Evolutionary conservation across 1,140 invertebrate species (phyloP).

Genomic region (Cydia fagiglandana): DNA sequence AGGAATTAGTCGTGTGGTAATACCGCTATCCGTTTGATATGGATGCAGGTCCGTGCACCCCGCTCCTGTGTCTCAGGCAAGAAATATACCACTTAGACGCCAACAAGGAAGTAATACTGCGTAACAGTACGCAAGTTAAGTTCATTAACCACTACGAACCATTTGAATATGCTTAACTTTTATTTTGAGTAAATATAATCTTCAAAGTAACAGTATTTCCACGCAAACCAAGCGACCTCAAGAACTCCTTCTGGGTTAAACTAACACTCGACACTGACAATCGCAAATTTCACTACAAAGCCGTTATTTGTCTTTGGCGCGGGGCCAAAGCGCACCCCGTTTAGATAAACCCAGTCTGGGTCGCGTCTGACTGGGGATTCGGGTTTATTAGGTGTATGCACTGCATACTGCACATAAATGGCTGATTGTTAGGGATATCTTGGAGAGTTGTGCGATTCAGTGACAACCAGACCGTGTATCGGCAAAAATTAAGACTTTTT

Average conservation of each 20-base stretch:
- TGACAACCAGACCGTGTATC: too few relatives aligned
- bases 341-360: slow-evolving; percentile 2
- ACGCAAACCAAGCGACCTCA: not conserved
- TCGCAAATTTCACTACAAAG: slow-evolving; percentile 9
- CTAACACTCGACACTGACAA: not conserved
- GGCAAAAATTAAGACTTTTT: too few relatives aligned
- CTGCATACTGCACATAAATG: not conserved
- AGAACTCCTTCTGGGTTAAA: not conserved
- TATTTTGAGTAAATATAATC: too few relatives aligned
- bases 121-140: too few relatives aligned
- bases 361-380: not conserved
- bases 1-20: too few relatives aligned
- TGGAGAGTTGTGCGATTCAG: not conserved
- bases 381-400: not conserved
- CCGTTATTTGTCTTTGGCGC: not conserved
- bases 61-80: too few relatives aligned
- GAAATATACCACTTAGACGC: too few relatives aligned
- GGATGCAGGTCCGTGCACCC: too few relatives aligned
- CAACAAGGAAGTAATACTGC: too few relatives aligned
- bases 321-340: not conserved
- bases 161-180: too few relatives aligned
- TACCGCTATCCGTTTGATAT: too few relatives aligned
- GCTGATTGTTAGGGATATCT: not conserved
- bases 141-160: too few relatives aligned
- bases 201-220: not conserved